A percentile compares a stretch with the other conserved stretches of the same genome.
phyloP scores from a whole-genome alignment of 1,140 invertebrate genomes.

The Drosophila persimilis region DNA sequence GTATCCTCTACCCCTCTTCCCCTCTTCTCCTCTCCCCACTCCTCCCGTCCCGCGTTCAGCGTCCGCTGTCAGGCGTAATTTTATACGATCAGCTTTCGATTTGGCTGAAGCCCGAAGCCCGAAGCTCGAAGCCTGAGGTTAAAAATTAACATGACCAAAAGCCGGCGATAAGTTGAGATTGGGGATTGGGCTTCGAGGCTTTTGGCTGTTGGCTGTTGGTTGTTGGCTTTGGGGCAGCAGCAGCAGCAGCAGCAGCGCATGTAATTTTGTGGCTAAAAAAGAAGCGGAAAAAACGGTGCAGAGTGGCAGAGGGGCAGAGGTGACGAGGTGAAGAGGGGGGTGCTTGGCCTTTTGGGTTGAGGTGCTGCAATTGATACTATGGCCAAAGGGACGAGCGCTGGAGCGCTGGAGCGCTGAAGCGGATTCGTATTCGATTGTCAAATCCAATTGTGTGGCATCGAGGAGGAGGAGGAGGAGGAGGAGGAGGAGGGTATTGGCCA shows the following conservation, averaged over 20 bases:
- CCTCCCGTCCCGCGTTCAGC: constrained; percentile 29
- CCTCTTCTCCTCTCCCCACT: constrained; percentile 11
- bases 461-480: too few species aligned
- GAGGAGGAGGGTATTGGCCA: constrained; percentile 31
- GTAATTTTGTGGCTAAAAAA: constrained; percentile 77
- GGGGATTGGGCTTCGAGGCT: constrained; percentile 40
- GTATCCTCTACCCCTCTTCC: constrained; percentile 1
- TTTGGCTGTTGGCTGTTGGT: constrained; percentile 14
- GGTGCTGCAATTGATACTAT: constrained; percentile 66
- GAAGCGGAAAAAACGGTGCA: constrained; percentile 17
- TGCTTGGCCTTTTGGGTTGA: constrained; percentile 32
- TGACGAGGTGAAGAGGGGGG: constrained; percentile 14
- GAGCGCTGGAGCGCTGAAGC: constrained; percentile 42
- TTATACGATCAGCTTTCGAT: constrained; percentile 80
- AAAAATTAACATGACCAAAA: constrained; percentile 76
- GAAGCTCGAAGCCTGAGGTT: constrained; percentile 74
- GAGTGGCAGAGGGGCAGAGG: not conserved
- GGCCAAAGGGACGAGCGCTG: constrained; percentile 45
- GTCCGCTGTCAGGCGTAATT: constrained; percentile 77
- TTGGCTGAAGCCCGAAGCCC: constrained; percentile 74
- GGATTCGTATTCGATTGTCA: constrained; percentile 73
- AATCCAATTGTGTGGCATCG: constrained; percentile 32
- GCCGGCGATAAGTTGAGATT: constrained; percentile 75
- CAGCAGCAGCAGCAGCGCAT: constrained; percentile 27
- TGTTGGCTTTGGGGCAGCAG: constrained; percentile 32